Base-by-base conservation (phyloP, 2,888 invertebrate genomes). In the Pterobdella sp. region DNA sequence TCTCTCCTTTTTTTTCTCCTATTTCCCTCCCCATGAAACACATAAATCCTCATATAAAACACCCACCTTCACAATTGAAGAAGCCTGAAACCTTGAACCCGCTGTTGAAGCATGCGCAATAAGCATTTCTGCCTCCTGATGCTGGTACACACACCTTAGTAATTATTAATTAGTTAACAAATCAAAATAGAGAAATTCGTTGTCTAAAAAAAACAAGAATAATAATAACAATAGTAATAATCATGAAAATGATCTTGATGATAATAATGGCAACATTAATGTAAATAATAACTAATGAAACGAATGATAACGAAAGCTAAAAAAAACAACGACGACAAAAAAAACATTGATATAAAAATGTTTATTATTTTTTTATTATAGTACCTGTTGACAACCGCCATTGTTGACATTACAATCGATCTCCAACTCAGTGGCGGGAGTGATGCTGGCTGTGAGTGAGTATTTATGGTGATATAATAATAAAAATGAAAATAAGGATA, bases 341-440 rank as follows among this genome's bases (percentile, higher is more conserved):
- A n/a, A n/a, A n/a, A n/a, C n/a, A n/a, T n/a, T n/a, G n/a, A 42
- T 42, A 14, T 42, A 42, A 42, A 42, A 14, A 14, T 42, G 22
- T 42, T 42, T 14, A 14, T 42, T 14, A 14, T 42, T 14, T 42
- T 42, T 14, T 42, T 42, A 42, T 42, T 42, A 42, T 42, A 42
- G n/a, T 56, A 56, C 60, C 60, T 56, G 60, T 22, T 71, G 35
- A 22, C 71, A 71, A n/a, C 71, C 71, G 3, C 71, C 71, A 63
- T 71, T 71, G 63, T 35, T 36, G 60, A 71, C 36, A 26, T 32
- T 26, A 29, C 71, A 71, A 29, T 71, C 37, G 34, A 71, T 63
- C 32, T 31, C 32, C 32, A 71, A 29, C 26, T 36, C 63, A 56
- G 26, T 60, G 60, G 35, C 35, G 14, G 65, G 65, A 22, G 4